Conservation (phyloP, 2,113 vertebrate species). For the Phalacrocorax aristotelis region DNA sequence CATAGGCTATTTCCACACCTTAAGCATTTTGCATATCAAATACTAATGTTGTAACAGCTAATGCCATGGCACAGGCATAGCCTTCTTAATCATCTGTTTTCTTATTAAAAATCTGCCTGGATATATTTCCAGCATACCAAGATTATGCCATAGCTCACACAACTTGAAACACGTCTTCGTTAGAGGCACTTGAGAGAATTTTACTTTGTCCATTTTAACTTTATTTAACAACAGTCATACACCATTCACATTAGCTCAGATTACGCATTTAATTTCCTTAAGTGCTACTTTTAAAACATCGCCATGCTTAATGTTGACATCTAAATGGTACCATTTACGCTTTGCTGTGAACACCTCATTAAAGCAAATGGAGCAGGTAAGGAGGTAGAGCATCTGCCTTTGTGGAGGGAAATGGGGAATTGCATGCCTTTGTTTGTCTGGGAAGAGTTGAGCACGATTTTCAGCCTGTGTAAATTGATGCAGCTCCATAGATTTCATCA, state of each 20-base stretch:
- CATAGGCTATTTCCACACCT: neutral
- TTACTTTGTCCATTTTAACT: conserved; percentile 51
- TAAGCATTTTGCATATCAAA: neutral
- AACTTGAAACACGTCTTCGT: neutral
- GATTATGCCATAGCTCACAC: neutral
- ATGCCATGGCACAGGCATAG: rapidly evolving
- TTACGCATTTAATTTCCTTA: conserved; percentile 66
- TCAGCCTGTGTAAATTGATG: neutral
- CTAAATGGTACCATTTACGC: conserved; percentile 43
- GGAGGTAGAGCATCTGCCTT: conserved; percentile 55
- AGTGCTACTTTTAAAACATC: conserved; percentile 50
- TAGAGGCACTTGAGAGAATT: conserved; percentile 24
- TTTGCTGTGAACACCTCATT: conserved; percentile 61
- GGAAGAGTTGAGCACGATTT: conserved; percentile 4
- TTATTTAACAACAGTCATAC: conserved; percentile 59
- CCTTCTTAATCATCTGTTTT: neutral
- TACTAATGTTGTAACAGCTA: neutral
- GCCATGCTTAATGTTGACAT: conserved; percentile 19
- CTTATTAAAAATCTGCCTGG: neutral
- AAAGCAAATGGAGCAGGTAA: conserved; percentile 68
- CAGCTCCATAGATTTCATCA: conserved; percentile 1
- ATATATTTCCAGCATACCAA: neutral
- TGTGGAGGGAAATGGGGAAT: conserved; percentile 14
- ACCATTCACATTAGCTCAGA: conserved; percentile 42
- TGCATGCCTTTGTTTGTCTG: conserved; percentile 17